Evolutionary conservation across 2,797 vertebrate genomes (phyloP), one percentile per base, ranked within the genome.

Genomic region (Corythornis leucogaster): DNA sequence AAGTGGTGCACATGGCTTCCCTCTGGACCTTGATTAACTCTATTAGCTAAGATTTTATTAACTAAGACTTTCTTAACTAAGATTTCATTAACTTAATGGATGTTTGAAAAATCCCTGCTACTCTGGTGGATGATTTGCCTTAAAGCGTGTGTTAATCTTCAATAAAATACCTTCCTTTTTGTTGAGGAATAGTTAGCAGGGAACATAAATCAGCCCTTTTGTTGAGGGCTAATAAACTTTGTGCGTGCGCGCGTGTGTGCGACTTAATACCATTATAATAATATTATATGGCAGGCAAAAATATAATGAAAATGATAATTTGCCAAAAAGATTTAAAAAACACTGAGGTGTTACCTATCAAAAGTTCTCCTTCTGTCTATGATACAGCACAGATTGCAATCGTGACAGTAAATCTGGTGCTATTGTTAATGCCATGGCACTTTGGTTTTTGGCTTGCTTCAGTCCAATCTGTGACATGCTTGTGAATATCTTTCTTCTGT

Each of bases 331-430:
- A 98, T 98, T 97, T 97, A 98, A 98, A 98, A 98, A 98, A 98
- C 97, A 97, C 97, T 94, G 98, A 98, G 98, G 98, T 98, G 98
- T 98, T 98, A 98, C 98, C 98, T 98, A 98, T 98, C 98, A 98
- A 98, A 98, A 98, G 98, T 98, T 98, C 98, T 98, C 98, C 98
- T 98, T 98, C 98, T 98, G 98, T 98, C 98, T 98, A 97, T 98
- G 98, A 98, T 98, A 97, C 97, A 98, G 98, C 98, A 98, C 98
- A 98, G 98, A 98, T 98, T 98, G 98, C 98, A 98, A 98, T 98
- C 98, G 98, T 98, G 98, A 98, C 98, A 98, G 98, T 98, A 98
- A 98, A 98, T 98, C 98, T 98, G 98, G 98, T 98, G 97, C 98
- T 98, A 98, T 98, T 98, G 98, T 98, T 98, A 98, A 98, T 98